phyloP scores from a whole-genome alignment of 2,888 invertebrate genomes.

The Limnephilus lunatus region DNA sequence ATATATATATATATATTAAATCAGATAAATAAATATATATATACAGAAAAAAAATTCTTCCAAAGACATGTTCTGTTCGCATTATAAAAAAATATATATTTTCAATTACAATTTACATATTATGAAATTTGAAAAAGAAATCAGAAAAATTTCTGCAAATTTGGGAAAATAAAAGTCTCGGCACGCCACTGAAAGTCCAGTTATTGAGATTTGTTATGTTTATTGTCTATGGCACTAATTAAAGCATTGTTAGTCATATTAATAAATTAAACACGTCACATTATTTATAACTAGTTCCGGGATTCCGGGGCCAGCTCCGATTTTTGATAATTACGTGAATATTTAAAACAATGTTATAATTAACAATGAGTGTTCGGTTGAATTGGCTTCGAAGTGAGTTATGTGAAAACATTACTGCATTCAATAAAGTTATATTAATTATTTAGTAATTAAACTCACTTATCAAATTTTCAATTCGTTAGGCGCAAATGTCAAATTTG shows the following conservation, averaged over 20 bases:
- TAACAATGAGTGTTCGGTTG: not conserved
- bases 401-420: not conserved
- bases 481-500: not conserved
- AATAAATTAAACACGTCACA: not conserved
- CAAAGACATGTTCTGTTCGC: no score
- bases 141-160: no score
- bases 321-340: not conserved
- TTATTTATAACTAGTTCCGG: not conserved
- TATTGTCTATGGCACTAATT: not conserved
- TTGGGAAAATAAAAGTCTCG: not conserved
- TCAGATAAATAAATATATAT: no score
- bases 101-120: no score
- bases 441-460: not conserved
- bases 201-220: not conserved
- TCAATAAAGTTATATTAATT: not conserved
- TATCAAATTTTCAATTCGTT: not conserved
- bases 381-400: not conserved
- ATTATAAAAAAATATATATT: no score
- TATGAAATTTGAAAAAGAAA: no score
- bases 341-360: not conserved
- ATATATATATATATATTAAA: no score
- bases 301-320: not conserved
- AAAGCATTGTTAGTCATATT: not conserved
- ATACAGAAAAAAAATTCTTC: no score
- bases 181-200: not conserved